Evolutionary conservation across 2,888 invertebrate species (phyloP), one percentile per base, ranked within the genome.

Genomic region (Bedellia somnulentella): DNA sequence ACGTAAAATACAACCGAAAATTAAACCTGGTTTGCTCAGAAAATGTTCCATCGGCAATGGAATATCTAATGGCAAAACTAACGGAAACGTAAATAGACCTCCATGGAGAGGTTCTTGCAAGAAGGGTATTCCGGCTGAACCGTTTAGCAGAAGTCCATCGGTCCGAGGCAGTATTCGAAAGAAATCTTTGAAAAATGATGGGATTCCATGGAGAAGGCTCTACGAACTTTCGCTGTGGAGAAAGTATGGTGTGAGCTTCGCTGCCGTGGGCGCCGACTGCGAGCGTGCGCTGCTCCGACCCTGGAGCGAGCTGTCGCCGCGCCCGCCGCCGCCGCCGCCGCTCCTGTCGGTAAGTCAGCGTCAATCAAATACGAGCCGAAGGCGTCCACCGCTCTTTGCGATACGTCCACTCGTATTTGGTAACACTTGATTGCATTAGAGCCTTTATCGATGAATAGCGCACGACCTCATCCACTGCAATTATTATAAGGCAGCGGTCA

Each of bases 151-250:
- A 13, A 52, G 56, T 4, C 64, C 64, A 1, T 67, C 70, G 22
- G 51, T 73, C 21, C 57, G 78, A 29, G 68, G 68, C 10, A 75
- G 71, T 32, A 58, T 73, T 29, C 59, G 60, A 32, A 77, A 71
- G 54, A 60, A 61, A 40, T 59, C 57, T 23, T 42, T 47, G 18
- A 61, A 62, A 30, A 59, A 47, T 37, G 70, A 76, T 39, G 70
- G 62, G 9, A 51, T 76, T 25, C 67, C 78, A 22, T 81, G 80
- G 80, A 68, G 75, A 40, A 67, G 76, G 45, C 52, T 82, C 37
- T 66, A 80, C 45, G 78, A 80, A 46, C 58, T 80, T 51, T 77
- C 81, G 24, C 52, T 80, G 39, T 68, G 78, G 59, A 66, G 77
- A 51, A 71, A 78, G 59, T 76, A 57, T 40, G 73, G 75, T 28